Evolutionary conservation across 2,113 vertebrate genomes (phyloP).

Genomic region (Phaethon lepturus): DNA sequence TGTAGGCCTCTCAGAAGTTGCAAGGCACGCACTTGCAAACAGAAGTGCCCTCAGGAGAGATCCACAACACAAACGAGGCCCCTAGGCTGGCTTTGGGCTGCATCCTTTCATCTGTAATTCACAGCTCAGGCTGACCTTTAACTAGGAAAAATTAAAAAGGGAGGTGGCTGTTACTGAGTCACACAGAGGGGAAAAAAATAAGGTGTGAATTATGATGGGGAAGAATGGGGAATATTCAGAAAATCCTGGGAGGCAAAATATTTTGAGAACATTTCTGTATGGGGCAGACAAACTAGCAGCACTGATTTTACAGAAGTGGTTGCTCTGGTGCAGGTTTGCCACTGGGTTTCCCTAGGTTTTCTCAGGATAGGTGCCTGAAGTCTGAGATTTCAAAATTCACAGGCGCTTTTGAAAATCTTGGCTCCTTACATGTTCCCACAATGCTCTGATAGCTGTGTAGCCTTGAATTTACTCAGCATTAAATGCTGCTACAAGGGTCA

Average conservation of each 20-base stretch:
- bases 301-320: not conserved
- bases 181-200: slow-evolving; percentile 5
- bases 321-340: not conserved
- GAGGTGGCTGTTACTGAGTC: slow-evolving; percentile 36
- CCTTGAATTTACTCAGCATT: not conserved
- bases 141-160: slow-evolving; percentile 46
- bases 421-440: not conserved
- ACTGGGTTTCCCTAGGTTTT: not conserved
- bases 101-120: slow-evolving; percentile 42
- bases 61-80: slow-evolving; percentile 46
- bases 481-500: not conserved
- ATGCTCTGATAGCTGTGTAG: not conserved
- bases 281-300: not conserved
- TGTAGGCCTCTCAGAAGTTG: slow-evolving; percentile 30
- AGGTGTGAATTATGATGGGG: not conserved
- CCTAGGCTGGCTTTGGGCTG: slow-evolving; percentile 60
- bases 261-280: not conserved
- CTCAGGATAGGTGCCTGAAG: not conserved
- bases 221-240: not conserved
- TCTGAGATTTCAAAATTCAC: not conserved
- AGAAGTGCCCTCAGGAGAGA: slow-evolving; percentile 31
- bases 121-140: slow-evolving; percentile 53
- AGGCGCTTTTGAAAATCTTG: not conserved
- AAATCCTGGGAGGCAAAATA: slow-evolving; percentile 29
- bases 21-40: slow-evolving; percentile 23